Evolutionary conservation across 2,797 vertebrate genomes (phyloP), one percentile per base, ranked within the genome.

Genomic region (Enteromius radiatus): DNA sequence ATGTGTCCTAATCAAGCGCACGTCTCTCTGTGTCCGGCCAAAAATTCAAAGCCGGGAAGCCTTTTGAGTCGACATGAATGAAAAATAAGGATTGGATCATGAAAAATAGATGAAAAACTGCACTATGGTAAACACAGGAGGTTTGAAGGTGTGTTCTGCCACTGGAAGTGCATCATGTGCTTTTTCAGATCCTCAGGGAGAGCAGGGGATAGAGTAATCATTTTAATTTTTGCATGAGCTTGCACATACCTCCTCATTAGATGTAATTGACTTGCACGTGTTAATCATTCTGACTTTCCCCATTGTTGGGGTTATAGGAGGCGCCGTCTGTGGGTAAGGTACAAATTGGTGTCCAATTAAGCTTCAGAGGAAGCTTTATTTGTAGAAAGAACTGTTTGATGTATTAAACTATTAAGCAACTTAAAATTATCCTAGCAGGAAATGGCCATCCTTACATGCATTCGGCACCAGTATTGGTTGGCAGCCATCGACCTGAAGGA

Each of bases 201-300:
- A 26, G 59, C 56, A 49, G 14, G 21, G 38, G 54, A 65, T 74
- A 47, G 23, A 76, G n/a, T 77, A 71, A 71, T 61, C 52, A 64
- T 70, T 70, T 83, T 0, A 33, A 77, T 83, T 49, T 74, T 78
- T 38, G 56, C 67, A 63, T 61, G 43, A 69, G 64, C 67, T 15
- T 63, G 47, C 76, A 76, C 45, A 41, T 52, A 49, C 43, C 31
- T 31, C 17, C 59, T 59, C 75, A 78, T 79, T 43, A 78, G 17
- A 78, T 64, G 38, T 65, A 54, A 65, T 82, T 21, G 79, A 65
- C 17, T 73, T 15, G 12, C 64, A 78, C 21, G 67, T 86, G 79
- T 73, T 79, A 28, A 14, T 59, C 80, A 78, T 31, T 28, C 8
- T 75, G 82, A 78, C 76, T 79, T 65, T 56, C 65, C 54, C 5